These are phyloP conservation scores for Melanogrammus aeglefinus DNA, from an alignment of 2,797 vertebrate species.

Conservation along the genomic window DNA sequence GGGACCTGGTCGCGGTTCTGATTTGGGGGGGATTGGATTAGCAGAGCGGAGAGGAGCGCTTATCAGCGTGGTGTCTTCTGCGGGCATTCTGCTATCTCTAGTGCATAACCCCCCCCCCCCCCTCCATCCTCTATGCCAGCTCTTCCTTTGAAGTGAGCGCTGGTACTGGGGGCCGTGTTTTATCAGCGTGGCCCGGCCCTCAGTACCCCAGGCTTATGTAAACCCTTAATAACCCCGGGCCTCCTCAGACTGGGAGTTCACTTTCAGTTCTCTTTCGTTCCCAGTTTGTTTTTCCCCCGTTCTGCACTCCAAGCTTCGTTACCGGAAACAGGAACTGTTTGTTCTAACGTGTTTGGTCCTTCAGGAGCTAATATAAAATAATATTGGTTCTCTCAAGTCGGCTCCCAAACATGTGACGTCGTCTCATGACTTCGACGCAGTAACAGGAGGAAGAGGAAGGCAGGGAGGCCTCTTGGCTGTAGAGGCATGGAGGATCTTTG, in stretches of 20 bases:
- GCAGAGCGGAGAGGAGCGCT: not conserved
- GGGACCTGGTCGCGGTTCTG: not conserved
- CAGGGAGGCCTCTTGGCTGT: no score
- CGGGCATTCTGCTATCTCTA: constrained; percentile 36
- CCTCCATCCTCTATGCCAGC: constrained; percentile 25
- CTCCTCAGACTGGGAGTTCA: not conserved
- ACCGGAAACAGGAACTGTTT: not conserved
- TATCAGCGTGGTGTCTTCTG: constrained; percentile 31
- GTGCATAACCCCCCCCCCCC: constrained; percentile 12
- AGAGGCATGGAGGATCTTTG: no score
- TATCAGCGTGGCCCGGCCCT: constrained; percentile 11
- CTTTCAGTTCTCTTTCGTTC: not conserved
- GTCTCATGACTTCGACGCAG: no score
- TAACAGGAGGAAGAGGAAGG: no score
- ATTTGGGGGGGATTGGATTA: not conserved
- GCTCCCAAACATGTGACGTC: no score
- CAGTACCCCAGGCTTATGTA: constrained; percentile 24
- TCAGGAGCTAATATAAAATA: no score
- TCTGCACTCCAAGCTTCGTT: not conserved
- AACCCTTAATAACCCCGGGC: not conserved
- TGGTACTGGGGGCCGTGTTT: constrained; percentile 34
- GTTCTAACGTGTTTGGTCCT: not conserved
- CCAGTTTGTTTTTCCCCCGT: not conserved
- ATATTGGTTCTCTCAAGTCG: no score
- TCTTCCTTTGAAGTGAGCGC: constrained; percentile 47